phyloP scores from a whole-genome alignment of 2,888 invertebrate genomes.

The Drosophila yooni region DNA sequence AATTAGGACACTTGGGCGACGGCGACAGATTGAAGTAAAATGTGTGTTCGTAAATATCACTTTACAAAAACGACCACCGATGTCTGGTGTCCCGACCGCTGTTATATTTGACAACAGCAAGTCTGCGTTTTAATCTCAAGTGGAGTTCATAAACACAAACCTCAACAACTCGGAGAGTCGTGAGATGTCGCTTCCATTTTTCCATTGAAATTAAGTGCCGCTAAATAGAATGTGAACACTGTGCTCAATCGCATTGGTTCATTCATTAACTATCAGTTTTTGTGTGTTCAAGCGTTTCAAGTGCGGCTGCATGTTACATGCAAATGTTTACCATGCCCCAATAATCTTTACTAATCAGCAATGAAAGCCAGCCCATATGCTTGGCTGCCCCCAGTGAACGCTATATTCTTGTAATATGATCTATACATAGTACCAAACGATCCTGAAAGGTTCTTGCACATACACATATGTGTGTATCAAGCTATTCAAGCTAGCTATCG shows the following conservation, averaged over 20 bases:
- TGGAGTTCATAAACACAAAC: constrained; percentile 65
- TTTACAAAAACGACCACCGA: constrained; percentile 29
- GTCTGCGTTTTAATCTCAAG: constrained; percentile 66
- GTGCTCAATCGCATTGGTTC: constrained; percentile 39
- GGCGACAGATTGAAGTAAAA: constrained; percentile 48
- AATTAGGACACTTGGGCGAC: constrained; percentile 27
- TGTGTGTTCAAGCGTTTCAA: constrained; percentile 54
- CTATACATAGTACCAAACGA: constrained; percentile 7
- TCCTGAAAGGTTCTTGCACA: not conserved
- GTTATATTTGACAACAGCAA: constrained; percentile 70
- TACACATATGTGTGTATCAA: not conserved
- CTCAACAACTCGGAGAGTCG: constrained; percentile 35
- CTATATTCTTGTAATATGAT: constrained; percentile 38
- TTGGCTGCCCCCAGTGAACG: not conserved
- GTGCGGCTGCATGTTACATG: constrained; percentile 36
- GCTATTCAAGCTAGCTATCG: not conserved
- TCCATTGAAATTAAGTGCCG: constrained; percentile 50
- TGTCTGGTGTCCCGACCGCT: constrained; percentile 55
- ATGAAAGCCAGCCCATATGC: constrained; percentile 51
- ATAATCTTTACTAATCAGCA: constrained; percentile 75
- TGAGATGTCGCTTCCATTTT: constrained; percentile 20
- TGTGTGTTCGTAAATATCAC: constrained; percentile 41
- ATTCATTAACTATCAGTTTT: constrained; percentile 49
- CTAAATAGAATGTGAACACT: constrained; percentile 49
- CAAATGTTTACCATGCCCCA: constrained; percentile 66